These are phyloP conservation scores for Turritopsis dohrnii DNA, from an alignment of 30 jellyfish, hydroid and myxozoan species.

Conservation along the genomic window DNA sequence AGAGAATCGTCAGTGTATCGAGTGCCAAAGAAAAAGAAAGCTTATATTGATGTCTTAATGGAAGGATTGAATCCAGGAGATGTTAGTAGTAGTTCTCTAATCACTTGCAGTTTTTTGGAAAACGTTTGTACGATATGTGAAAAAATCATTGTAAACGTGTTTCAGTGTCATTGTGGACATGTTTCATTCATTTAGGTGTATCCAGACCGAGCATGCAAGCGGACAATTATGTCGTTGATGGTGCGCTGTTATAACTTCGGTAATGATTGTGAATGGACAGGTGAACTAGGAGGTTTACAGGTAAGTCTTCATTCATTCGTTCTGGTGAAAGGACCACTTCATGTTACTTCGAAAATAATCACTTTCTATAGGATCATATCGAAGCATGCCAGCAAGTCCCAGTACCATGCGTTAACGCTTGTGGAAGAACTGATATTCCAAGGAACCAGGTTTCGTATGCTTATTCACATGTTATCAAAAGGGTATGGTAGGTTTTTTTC, in stretches of 20 bases:
- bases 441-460: slow-evolving; percentile 66
- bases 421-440: slow-evolving; percentile 81
- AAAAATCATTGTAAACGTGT: neutral
- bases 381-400: slow-evolving; percentile 72
- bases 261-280: slow-evolving; percentile 88
- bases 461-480: neutral
- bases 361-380: slow-evolving; percentile 56
- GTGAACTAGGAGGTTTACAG: slow-evolving; percentile 79
- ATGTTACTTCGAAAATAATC: neutral
- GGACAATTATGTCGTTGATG: slow-evolving; percentile 66
- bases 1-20: neutral
- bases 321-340: neutral
- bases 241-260: slow-evolving; percentile 82
- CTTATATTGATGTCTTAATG: slow-evolving; percentile 5
- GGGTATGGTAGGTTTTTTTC: neutral
- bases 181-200: slow-evolving; percentile 33
- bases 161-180: too few species aligned
- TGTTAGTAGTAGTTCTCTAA: neutral
- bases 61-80: neutral
- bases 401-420: slow-evolving; percentile 60
- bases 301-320: slow-evolving; percentile 34
- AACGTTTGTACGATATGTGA: neutral
- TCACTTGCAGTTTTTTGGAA: neutral
- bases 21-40: neutral
- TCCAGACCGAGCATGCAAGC: slow-evolving; percentile 88